A percentile compares a stretch with the other conserved stretches of the same genome.
Conservation (phyloP, 2,797 vertebrate genomes). For the Siniperca obscura region DNA sequence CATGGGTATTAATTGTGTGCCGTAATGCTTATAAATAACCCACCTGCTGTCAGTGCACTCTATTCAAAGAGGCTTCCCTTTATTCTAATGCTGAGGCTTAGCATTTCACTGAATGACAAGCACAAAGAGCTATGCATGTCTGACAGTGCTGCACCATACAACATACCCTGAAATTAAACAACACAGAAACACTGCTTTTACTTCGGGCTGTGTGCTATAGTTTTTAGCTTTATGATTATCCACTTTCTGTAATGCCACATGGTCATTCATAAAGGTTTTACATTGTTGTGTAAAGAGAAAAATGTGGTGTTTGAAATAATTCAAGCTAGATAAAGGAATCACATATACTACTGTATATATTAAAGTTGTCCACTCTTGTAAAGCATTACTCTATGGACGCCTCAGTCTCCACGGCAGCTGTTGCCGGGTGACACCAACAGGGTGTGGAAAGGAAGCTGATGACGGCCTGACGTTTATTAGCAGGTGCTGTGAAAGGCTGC, state of each 20-base stretch:
- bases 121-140: conserved; percentile 10
- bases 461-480: conserved; percentile 72
- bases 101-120: conserved; percentile 35
- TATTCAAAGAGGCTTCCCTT: conserved; percentile 58
- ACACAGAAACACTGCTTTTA: conserved; percentile 2
- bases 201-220: not conserved
- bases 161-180: not conserved
- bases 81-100: conserved; percentile 47
- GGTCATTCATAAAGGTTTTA: not conserved
- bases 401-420: conserved; percentile 66
- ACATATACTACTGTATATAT: not conserved
- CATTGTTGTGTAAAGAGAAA: not conserved
- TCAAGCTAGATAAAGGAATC: not conserved
- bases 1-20: conserved; percentile 60
- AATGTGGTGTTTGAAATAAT: not conserved
- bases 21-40: conserved; percentile 69
- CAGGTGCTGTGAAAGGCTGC: conserved; percentile 82
- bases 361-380: conserved; percentile 20
- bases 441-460: conserved; percentile 51
- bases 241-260: not conserved
- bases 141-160: not conserved
- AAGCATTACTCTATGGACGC: conserved; percentile 35
- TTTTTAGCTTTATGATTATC: not conserved
- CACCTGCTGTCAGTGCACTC: conserved; percentile 66
- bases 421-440: conserved; percentile 71